Evolutionary conservation across 2,888 invertebrate genomes (phyloP).

Genomic region (Alentia gelatinosa): DNA sequence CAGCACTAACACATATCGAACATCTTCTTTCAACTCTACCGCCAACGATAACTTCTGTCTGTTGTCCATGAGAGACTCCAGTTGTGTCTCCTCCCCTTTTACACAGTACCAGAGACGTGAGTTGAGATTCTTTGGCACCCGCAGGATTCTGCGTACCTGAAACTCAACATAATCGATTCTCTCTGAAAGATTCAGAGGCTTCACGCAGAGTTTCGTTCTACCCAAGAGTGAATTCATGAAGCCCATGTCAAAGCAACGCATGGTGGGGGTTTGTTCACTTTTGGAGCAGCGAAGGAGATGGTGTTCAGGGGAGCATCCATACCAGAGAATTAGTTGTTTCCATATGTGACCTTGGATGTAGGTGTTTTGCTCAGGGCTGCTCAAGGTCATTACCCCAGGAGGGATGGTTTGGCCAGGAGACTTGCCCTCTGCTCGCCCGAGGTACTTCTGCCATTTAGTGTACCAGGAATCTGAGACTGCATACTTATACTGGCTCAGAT

Average conservation of each 20-base stretch:
- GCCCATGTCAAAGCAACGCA: too few species aligned
- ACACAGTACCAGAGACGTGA: background rate
- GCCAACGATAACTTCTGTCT: background rate
- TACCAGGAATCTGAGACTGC: slow-evolving; percentile 60
- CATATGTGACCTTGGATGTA: slow-evolving; percentile 68
- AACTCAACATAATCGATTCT: background rate
- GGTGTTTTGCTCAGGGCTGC: slow-evolving; percentile 62
- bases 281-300: too few species aligned
- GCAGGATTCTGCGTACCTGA: background rate
- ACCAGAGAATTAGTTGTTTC: slow-evolving; percentile 68
- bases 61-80: background rate
- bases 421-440: slow-evolving; percentile 52
- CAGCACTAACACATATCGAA: background rate
- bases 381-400: slow-evolving; percentile 57
- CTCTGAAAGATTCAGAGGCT: background rate
- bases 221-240: too few species aligned
- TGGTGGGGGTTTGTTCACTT: too few species aligned
- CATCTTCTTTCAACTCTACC: background rate
- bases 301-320: slow-evolving; percentile 64
- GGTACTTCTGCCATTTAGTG: slow-evolving; percentile 57
- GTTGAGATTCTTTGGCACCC: background rate
- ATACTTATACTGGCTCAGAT: background rate
- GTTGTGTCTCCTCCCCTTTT: background rate
- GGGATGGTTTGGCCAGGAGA: background rate
- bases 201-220: background rate